phyloP scores from a whole-genome alignment of 2,797 vertebrate species.

The Gastrophryne carolinensis region DNA sequence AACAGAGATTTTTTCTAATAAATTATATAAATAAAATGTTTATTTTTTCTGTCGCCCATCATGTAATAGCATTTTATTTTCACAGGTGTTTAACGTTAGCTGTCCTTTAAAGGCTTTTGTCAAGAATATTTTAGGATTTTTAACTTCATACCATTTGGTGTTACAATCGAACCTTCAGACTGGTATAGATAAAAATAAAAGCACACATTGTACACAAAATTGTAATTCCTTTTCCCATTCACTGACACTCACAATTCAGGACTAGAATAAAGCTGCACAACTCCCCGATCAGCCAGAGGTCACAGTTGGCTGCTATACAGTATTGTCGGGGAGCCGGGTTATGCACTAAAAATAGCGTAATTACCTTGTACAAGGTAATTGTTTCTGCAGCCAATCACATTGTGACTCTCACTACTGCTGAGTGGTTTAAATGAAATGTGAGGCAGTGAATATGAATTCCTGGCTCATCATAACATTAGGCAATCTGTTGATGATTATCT shows the following conservation, averaged over 20 bases:
- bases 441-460: conserved; percentile 27
- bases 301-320: neutral
- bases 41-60: too few relatives aligned
- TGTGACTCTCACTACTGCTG: conserved; percentile 14
- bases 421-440: conserved; percentile 37
- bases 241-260: neutral
- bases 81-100: too few relatives aligned
- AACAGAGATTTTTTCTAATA: too few relatives aligned
- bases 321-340: neutral
- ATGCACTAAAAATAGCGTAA: conserved; percentile 1
- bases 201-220: too few relatives aligned
- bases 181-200: too few relatives aligned
- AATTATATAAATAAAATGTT: too few relatives aligned
- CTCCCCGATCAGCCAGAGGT: neutral
- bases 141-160: too few relatives aligned
- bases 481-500: conserved; percentile 46
- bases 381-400: conserved; percentile 12
- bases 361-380: conserved; percentile 21
- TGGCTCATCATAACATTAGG: conserved; percentile 46
- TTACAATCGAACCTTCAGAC: too few relatives aligned
- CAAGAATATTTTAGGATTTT: too few relatives aligned
- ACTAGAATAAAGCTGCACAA: neutral
- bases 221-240: neutral
- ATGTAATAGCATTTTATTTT: too few relatives aligned
- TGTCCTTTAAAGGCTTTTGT: too few relatives aligned